phyloP scores from a whole-genome alignment of 2,113 vertebrate species.

The Tauraco erythrolophus region DNA sequence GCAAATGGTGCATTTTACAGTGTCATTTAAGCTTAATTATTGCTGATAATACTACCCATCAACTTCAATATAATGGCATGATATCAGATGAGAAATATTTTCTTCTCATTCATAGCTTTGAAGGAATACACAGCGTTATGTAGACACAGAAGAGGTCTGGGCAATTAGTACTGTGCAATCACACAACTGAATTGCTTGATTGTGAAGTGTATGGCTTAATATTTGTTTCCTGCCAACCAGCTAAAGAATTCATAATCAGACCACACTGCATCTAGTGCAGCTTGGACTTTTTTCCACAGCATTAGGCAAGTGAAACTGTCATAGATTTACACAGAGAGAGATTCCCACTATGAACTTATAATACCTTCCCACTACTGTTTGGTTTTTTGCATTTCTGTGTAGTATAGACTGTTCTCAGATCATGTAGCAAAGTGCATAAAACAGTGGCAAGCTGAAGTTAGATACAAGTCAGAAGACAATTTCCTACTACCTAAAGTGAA shows the following conservation, averaged over 20 bases:
- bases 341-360: neutral
- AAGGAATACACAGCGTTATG: neutral
- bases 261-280: neutral
- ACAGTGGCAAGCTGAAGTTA: neutral
- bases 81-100: neutral
- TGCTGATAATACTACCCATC: neutral
- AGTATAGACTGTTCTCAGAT: neutral
- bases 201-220: neutral
- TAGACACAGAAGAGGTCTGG: neutral
- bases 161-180: neutral
- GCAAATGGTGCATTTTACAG: neutral
- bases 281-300: neutral
- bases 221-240: neutral
- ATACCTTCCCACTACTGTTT: neutral
- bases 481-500: neutral
- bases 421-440: rapidly evolving
- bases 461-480: neutral
- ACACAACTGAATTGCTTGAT: neutral
- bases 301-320: neutral
- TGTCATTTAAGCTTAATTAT: neutral
- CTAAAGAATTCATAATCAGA: neutral
- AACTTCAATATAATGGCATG: neutral
- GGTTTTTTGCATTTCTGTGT: neutral
- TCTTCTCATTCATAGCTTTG: neutral
- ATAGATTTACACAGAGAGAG: neutral